phyloP scores from a whole-genome alignment of 1,140 invertebrate genomes.

The Aphelenchoides besseyi region DNA sequence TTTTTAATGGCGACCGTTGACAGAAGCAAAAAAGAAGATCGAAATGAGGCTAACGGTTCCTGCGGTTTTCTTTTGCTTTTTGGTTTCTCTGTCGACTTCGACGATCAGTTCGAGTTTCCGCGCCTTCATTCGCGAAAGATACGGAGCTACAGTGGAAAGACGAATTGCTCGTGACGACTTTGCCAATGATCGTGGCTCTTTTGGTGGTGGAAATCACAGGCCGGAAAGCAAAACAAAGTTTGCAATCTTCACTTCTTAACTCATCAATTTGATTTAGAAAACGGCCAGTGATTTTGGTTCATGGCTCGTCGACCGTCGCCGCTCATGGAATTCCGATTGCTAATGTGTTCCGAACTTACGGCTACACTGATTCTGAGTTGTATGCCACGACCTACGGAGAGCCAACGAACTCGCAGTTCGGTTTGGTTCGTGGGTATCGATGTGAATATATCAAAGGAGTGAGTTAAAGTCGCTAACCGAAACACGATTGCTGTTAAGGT shows the following conservation, averaged over 20 bases:
- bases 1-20: too few relatives aligned
- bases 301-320: slow-evolving; percentile 47
- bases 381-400: slow-evolving; percentile 54
- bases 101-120: not conserved
- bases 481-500: slow-evolving; percentile 21
- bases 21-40: too few relatives aligned
- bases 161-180: slow-evolving; percentile 13
- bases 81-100: not conserved
- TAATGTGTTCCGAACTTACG: slow-evolving; percentile 28
- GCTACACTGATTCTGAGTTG: slow-evolving; percentile 40
- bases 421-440: not conserved
- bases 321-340: slow-evolving; percentile 29
- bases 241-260: not conserved
- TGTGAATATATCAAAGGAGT: not conserved
- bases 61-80: not conserved
- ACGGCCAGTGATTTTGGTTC: slow-evolving; percentile 48
- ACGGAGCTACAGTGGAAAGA: slow-evolving; percentile 74
- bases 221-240: not conserved
- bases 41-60: too few relatives aligned
- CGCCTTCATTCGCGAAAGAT: slow-evolving; percentile 84
- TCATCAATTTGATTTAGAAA: slow-evolving; percentile 10
- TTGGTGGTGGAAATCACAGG: slow-evolving; percentile 10
- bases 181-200: slow-evolving; percentile 81
- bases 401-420: not conserved
- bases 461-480: too few relatives aligned